Evolutionary conservation across 2,113 vertebrate species (phyloP).

Genomic region (Antidorcas marsupialis): DNA sequence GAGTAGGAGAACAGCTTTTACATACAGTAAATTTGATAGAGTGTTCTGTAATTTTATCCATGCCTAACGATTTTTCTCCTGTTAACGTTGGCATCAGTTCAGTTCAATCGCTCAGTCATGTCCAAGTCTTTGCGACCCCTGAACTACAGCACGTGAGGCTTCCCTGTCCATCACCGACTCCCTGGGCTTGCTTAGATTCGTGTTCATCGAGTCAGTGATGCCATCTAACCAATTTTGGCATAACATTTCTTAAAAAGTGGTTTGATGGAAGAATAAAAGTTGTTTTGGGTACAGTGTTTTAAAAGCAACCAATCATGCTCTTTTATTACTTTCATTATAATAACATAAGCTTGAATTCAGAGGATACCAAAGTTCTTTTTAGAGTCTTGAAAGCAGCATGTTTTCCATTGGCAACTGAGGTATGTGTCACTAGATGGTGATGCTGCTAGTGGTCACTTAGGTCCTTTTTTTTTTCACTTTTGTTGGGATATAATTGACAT

Average conservation of each 20-base stretch:
- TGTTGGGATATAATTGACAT: not conserved
- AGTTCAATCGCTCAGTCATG: fast-evolving
- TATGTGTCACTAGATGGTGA: not conserved
- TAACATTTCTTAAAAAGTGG: not conserved
- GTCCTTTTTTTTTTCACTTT: fast-evolving
- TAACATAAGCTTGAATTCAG: not conserved
- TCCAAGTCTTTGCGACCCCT: not conserved
- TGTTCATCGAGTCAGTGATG: fast-evolving
- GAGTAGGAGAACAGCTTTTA: not conserved
- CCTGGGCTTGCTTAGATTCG: not conserved
- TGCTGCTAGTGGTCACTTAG: not conserved
- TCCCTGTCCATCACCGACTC: not conserved
- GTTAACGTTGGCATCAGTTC: not conserved
- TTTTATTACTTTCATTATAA: not conserved
- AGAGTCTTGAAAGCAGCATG: not conserved
- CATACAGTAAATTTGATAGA: not conserved
- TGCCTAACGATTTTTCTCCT: not conserved
- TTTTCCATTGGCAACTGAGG: not conserved
- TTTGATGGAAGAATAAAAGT: not conserved
- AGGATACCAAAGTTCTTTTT: not conserved
- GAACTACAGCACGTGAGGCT: not conserved
- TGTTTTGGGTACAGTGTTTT: not conserved
- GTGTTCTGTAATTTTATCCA: not conserved
- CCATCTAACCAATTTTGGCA: not conserved
- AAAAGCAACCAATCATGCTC: not conserved